A percentile compares a stretch with the other conserved stretches of the same genome.
Evolutionary conservation across 2,797 vertebrate species (phyloP).

Genomic region (Silurus aristotelis): DNA sequence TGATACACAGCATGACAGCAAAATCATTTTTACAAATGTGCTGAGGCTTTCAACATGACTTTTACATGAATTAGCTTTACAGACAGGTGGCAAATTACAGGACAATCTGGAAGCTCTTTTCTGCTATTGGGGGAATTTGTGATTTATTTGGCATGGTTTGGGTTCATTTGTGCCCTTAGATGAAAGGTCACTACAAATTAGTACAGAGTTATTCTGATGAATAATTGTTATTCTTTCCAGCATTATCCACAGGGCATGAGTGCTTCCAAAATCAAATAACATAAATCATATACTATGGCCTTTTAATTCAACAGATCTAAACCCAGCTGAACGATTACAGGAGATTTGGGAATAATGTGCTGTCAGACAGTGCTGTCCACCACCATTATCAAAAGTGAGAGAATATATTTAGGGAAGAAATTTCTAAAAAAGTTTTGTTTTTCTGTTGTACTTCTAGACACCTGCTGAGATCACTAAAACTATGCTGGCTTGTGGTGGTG

Average conservation of each 20-base stretch:
- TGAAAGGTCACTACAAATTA: background rate
- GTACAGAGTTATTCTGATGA: background rate
- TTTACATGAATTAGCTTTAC: background rate
- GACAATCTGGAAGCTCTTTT: background rate
- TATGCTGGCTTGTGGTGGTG: background rate
- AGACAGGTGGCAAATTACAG: background rate
- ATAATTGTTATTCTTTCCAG: background rate
- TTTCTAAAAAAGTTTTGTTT: too few species aligned
- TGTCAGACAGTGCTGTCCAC: background rate
- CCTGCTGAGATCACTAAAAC: background rate
- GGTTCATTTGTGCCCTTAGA: background rate
- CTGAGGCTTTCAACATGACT: background rate
- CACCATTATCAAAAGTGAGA: background rate
- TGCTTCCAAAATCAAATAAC: background rate
- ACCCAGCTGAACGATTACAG: background rate
- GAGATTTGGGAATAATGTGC: background rate
- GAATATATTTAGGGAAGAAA: background rate
- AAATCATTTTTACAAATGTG: background rate
- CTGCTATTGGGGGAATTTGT: background rate
- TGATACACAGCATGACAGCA: background rate
- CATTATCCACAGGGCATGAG: background rate
- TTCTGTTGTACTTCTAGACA: background rate
- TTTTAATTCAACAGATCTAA: background rate
- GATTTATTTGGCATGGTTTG: background rate
- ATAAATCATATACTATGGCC: background rate